Conservation (phyloP, 2,113 vertebrate species). For the Hepsetus odoe region DNA sequence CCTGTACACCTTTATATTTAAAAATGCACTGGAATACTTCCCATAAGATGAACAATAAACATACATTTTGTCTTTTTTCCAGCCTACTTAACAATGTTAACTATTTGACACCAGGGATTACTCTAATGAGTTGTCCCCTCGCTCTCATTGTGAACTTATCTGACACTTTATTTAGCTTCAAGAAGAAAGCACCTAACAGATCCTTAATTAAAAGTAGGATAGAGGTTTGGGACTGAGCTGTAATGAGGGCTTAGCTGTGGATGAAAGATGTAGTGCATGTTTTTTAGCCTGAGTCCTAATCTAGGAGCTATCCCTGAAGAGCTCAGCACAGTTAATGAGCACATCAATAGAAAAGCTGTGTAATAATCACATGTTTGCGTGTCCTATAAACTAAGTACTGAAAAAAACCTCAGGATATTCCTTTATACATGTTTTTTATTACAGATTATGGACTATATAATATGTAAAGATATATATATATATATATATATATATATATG, state of each 20-base stretch:
- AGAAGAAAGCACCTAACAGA: constrained; percentile 29
- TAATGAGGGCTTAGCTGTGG: constrained; percentile 21
- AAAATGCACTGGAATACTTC: too few relatives aligned
- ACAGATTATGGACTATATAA: background rate
- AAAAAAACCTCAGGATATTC: background rate
- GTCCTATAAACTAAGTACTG: background rate
- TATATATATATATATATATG: background rate
- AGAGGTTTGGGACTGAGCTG: constrained; percentile 17
- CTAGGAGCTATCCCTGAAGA: constrained; percentile 19
- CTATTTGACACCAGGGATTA: background rate
- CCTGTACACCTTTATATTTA: too few relatives aligned
- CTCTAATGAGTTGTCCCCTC: background rate
- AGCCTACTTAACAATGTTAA: background rate
- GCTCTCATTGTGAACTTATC: background rate
- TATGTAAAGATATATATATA: background rate
- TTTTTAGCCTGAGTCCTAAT: background rate
- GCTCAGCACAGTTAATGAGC: constrained; percentile 11
- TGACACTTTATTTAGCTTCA: constrained; percentile 21
- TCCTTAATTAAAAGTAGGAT: constrained; percentile 19
- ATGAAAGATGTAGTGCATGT: constrained; percentile 8
- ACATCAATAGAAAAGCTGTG: background rate
- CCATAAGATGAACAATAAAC: background rate
- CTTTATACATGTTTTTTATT: background rate
- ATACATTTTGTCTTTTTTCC: background rate
- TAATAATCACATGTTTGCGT: background rate